phyloP scores from a whole-genome alignment of 2,797 vertebrate genomes.

The Lepus oiostolus region DNA sequence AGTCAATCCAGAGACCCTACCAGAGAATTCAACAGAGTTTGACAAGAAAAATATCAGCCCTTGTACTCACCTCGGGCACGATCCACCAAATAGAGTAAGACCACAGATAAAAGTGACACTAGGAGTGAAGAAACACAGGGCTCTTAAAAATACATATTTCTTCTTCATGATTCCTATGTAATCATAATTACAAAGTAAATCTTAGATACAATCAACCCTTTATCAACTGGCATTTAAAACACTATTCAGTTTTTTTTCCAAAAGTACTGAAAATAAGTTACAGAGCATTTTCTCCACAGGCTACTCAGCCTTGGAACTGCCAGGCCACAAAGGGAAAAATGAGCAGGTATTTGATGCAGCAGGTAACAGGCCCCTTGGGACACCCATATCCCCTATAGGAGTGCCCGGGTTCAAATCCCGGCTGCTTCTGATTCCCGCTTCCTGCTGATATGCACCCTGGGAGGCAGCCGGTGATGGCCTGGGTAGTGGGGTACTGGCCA shows the following conservation, averaged over 20 bases:
- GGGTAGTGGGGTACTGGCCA: too few relatives aligned
- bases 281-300: neutral
- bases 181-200: constrained; percentile 9
- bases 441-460: too few relatives aligned
- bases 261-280: constrained; percentile 26
- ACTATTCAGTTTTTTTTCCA: neutral
- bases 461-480: too few relatives aligned
- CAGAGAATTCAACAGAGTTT: neutral
- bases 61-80: constrained; percentile 91
- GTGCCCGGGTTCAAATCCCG: too few relatives aligned
- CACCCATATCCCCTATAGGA: too few relatives aligned
- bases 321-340: neutral
- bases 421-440: too few relatives aligned
- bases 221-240: neutral
- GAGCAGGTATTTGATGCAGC: too few relatives aligned
- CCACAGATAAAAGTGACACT: constrained; percentile 95
- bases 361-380: too few relatives aligned
- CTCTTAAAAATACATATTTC: neutral
- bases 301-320: neutral
- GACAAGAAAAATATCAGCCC: neutral
- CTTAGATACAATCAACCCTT: neutral
- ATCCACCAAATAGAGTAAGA: constrained; percentile 95
- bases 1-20: neutral
- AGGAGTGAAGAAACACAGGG: neutral
- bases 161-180: neutral